Conservation (phyloP, 2,888 invertebrate species). For the Eremobia ochroleuca region DNA sequence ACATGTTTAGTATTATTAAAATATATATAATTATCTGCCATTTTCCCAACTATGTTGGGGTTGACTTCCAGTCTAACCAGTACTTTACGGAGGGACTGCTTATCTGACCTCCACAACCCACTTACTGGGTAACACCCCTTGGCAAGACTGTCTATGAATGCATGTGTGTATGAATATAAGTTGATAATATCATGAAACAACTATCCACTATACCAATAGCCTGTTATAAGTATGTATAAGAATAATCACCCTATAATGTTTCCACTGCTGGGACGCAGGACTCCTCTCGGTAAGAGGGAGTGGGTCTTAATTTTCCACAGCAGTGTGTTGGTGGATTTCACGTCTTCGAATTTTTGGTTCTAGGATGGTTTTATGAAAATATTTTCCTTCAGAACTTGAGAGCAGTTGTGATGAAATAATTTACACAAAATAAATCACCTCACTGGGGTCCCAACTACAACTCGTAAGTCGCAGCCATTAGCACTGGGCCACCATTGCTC, state of each 20-base stretch:
- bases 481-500: not conserved
- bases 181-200: not conserved
- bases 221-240: not conserved
- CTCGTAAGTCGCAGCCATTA: not conserved
- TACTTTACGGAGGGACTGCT: not conserved
- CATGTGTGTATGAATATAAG: too few species aligned
- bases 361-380: not conserved
- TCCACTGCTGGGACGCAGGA: not conserved
- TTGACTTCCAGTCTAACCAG: not conserved
- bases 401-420: not conserved
- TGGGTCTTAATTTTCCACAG: too few species aligned
- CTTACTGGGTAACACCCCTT: not conserved
- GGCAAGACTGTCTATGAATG: not conserved
- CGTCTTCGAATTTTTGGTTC: not conserved
- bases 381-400: not conserved
- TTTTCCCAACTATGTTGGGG: not conserved
- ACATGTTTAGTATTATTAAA: not conserved
- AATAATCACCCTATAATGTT: not conserved
- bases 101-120: not conserved
- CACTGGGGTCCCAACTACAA: not conserved
- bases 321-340: not conserved
- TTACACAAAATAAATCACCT: not conserved
- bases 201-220: not conserved
- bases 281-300: not conserved
- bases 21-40: not conserved